These are phyloP conservation scores for Eurystomus gularis DNA, from an alignment of 2,113 vertebrate genomes.

Conservation along the genomic window DNA sequence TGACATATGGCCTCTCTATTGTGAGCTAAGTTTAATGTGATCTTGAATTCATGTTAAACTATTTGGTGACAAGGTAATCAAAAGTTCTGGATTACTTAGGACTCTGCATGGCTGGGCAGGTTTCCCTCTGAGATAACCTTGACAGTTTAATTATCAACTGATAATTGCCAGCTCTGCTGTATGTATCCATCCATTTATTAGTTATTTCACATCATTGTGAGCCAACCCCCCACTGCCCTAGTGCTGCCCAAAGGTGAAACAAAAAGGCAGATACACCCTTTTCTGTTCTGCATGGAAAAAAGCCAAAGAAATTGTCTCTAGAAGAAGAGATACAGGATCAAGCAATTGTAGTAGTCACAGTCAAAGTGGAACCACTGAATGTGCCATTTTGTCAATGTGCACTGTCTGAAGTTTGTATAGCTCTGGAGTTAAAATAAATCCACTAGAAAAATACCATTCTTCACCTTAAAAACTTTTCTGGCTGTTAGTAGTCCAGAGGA, in stretches of 20 bases:
- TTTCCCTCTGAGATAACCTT: background rate
- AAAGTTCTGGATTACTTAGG: background rate
- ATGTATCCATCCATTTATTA: background rate
- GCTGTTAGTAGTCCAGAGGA: background rate
- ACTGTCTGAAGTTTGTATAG: background rate
- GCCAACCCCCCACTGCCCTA: background rate
- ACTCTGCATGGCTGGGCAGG: background rate
- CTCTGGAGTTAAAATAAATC: background rate
- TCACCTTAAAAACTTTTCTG: background rate
- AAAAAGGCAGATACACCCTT: background rate
- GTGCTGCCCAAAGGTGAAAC: background rate
- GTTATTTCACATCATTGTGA: background rate
- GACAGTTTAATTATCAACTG: background rate
- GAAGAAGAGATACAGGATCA: background rate
- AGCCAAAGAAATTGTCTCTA: background rate
- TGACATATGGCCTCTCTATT: background rate
- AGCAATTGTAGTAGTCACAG: background rate
- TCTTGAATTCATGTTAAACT: background rate
- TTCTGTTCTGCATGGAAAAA: background rate
- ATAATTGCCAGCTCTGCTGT: background rate
- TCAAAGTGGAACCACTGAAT: background rate
- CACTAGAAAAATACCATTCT: background rate
- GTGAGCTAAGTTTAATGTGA: background rate
- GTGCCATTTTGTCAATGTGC: background rate
- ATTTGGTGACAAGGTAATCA: background rate